Base-by-base conservation (phyloP, 2,888 invertebrate genomes). In the Eucera pruinosa region DNA sequence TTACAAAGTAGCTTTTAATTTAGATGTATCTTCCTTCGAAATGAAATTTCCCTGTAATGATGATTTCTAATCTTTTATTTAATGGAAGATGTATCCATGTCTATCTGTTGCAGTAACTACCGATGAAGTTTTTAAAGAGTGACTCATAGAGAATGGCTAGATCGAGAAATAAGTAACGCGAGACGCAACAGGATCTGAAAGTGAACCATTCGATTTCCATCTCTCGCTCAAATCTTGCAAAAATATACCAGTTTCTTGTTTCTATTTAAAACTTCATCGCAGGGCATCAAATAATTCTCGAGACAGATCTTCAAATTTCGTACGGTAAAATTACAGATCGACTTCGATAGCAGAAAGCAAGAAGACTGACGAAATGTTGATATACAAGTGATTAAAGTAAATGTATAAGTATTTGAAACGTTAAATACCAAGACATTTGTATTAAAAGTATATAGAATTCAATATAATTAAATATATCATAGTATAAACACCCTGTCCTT, bases 161-260 rank as follows among this genome's bases (percentile, higher is more conserved):
- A 61, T 50, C 45, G 39, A 39, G 30, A 69, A 70, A 43, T 64
- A 78, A 74, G 81, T 78, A 81, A 83, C 30, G 52, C 54, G 68
- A 81, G 78, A 72, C 76, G 72, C 70, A 83, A 76, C 83, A 83
- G 83, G 78, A 83, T 83, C 65, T 83, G 78, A 83, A 83, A 83
- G 80, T 81, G 81, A 83, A 71, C 78, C 55, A 78, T 79, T 80
- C 75, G 69, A 70, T 83, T 81, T 81, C 83, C 73, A 66, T 74
- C 68, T 61, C 33, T 77, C 45, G 36, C 64, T 41, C 39, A 15
- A 20, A 25, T 33, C 23, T 54, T 70, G 50, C 36, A 60, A 43
- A 78, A 70, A 36, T 43, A 41, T 43, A 13, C 20, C 54, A 55
- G 43, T 72, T 54, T 74, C 57, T 54, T 50, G 25, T 80, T 43